A percentile compares a stretch with the other conserved stretches of the same genome.
phyloP scores from a whole-genome alignment of 2,113 vertebrate species.

The Pseudorasbora parva region DNA sequence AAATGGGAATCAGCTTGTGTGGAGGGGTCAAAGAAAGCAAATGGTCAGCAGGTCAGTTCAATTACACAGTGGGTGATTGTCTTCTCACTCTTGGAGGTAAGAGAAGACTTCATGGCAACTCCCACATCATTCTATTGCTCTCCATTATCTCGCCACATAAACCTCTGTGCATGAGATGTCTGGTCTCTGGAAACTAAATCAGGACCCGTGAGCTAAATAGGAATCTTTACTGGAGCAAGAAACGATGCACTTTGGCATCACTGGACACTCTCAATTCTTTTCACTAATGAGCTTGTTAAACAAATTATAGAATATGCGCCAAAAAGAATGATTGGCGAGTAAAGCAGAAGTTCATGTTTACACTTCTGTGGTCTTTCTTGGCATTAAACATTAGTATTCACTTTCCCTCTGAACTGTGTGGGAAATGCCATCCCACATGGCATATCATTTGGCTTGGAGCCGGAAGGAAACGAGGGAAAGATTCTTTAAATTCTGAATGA shows the following conservation, averaged over 20 bases:
- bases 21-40: conserved; percentile 52
- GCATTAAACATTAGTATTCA: conserved; percentile 38
- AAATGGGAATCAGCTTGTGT: conserved; percentile 44
- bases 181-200: conserved; percentile 41
- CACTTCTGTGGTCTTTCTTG: neutral
- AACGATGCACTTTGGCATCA: conserved; percentile 12
- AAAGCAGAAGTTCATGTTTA: conserved; percentile 34
- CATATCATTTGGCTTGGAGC: conserved; percentile 18
- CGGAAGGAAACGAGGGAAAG: neutral
- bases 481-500: neutral
- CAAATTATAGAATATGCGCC: conserved; percentile 31
- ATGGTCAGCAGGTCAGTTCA: conserved; percentile 61
- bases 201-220: conserved; percentile 20
- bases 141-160: conserved; percentile 44
- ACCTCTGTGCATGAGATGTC: neutral
- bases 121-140: conserved; percentile 53
- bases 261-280: conserved; percentile 4
- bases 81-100: conserved; percentile 27
- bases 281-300: conserved; percentile 44
- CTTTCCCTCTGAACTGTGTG: conserved; percentile 27
- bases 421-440: conserved; percentile 11
- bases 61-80: conserved; percentile 59
- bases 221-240: conserved; percentile 37
- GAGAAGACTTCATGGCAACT: conserved; percentile 49
- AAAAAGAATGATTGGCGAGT: neutral